Percentiles rank a stretch among this genome's conserved stretches.
Conservation (phyloP, 37 sponge, comb jelly and placozoan species). For the Beroe ovata region DNA sequence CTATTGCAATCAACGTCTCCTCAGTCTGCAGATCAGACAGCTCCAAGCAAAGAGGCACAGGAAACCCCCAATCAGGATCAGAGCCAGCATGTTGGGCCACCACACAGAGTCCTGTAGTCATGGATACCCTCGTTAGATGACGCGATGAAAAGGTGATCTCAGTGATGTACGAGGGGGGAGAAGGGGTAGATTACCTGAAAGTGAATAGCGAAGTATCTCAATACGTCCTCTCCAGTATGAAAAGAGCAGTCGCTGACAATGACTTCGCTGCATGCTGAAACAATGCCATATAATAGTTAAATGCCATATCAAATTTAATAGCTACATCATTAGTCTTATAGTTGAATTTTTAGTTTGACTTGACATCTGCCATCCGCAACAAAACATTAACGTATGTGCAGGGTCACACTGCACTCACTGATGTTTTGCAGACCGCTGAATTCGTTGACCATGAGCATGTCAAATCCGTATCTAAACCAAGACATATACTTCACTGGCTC, state of each 20-base stretch:
- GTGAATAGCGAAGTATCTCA: neutral
- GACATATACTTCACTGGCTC: constrained; percentile 63
- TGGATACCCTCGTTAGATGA: too few species aligned
- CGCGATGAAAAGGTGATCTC: too few species aligned
- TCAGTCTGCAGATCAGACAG: constrained; percentile 20
- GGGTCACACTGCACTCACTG: neutral
- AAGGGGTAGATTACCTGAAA: too few species aligned
- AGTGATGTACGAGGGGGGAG: too few species aligned
- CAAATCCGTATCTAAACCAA: constrained; percentile 64
- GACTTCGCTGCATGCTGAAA: neutral
- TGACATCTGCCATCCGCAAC: too few species aligned
- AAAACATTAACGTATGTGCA: too few species aligned
- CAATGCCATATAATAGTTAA: too few species aligned
- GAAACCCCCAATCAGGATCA: neutral
- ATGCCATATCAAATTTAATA: too few species aligned
- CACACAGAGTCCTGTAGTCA: constrained; percentile 11
- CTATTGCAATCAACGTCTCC: too few species aligned
- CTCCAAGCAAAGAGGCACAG: constrained; percentile 33
- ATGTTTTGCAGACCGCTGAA: neutral
- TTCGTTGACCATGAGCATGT: constrained; percentile 56
- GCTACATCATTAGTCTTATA: too few species aligned
- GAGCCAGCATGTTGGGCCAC: constrained; percentile 54
- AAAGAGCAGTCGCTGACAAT: neutral
- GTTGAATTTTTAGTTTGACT: too few species aligned
- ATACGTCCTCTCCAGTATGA: neutral